phyloP scores from a whole-genome alignment of 2,113 vertebrate species.

The Planiliza haematocheilus region DNA sequence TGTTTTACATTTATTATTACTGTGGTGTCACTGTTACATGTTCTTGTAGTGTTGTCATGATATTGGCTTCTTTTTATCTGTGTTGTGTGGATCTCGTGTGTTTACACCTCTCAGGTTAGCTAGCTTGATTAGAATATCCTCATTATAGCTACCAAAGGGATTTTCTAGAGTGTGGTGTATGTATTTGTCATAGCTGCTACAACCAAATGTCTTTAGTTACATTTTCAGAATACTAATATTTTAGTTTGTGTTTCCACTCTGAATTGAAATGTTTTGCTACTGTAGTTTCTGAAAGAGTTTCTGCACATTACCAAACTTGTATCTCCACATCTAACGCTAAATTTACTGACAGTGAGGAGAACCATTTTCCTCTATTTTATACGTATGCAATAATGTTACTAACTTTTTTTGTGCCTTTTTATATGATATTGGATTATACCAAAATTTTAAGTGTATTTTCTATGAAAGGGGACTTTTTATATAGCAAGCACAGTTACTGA shows the following conservation, averaged over 20 bases:
- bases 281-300: constrained; percentile 6
- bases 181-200: constrained; percentile 62
- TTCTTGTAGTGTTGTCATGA: constrained; percentile 36
- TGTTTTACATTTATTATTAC: constrained; percentile 26
- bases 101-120: constrained; percentile 63
- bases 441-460: constrained; percentile 54
- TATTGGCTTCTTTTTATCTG: constrained; percentile 22
- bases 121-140: constrained; percentile 40
- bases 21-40: constrained; percentile 49
- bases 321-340: constrained; percentile 54
- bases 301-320: constrained; percentile 42
- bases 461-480: constrained; percentile 41
- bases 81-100: constrained; percentile 40
- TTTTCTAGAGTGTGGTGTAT: constrained; percentile 39
- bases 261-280: constrained; percentile 17
- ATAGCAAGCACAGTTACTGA: constrained; percentile 6
- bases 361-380: constrained; percentile 23
- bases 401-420: constrained; percentile 42
- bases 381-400: constrained; percentile 65
- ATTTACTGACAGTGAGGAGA: constrained; percentile 17
- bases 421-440: constrained; percentile 43
- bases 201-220: constrained; percentile 61
- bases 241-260: constrained; percentile 35
- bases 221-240: constrained; percentile 49
- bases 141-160: constrained; percentile 59